Evolutionary conservation across 2,113 vertebrate genomes (phyloP), one percentile per base, ranked within the genome.

Genomic region (Monopterus albus): DNA sequence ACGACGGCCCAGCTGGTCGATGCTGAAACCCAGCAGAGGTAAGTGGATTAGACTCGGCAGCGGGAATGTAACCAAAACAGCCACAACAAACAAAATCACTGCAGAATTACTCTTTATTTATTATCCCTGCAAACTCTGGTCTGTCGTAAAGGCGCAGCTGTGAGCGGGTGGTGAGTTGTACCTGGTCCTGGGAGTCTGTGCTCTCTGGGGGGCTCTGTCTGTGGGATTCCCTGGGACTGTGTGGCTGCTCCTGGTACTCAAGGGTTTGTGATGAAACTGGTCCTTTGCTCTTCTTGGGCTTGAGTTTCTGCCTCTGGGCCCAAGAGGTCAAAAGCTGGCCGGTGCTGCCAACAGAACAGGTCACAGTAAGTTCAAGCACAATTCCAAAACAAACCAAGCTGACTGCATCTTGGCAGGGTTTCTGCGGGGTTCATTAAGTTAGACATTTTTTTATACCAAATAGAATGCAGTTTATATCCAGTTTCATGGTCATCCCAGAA

Each of bases 261-360:
- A 57, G 26, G 35, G 10, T 70, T 59, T 78, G 69, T 28, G 73
- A 35, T 4, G 68, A 50, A 18, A 31, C 36, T 39, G 65, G 85
- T 63, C 56, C 75, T 63, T 77, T 75, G 84, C 71, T 92, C 91
- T 91, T 98, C 56, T 86, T 91, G 15, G 93, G 91, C 68, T 79
- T 94, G 81, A 92, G 91, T 85, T 93, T 96, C 82, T 96, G 83
- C 72, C 94, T 95, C 66, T 97, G 95, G 35, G 96, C 96, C 98
- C 97, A 99, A 10, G 97, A 97, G 21, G 98, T 99, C 78, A 98
- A 42, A 13, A 80, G 81, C 80, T 94, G 95, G 78, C 92, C 95
- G 74, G 13, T 69, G 67, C 83, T 85, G 73, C 62, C 1, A 40
- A 51, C 13, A 67, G 7, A 79, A 43, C 5, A 53, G 13, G 15